Evolutionary conservation across 1,140 invertebrate genomes (phyloP).

Genomic region (Drosophila cardini): DNA sequence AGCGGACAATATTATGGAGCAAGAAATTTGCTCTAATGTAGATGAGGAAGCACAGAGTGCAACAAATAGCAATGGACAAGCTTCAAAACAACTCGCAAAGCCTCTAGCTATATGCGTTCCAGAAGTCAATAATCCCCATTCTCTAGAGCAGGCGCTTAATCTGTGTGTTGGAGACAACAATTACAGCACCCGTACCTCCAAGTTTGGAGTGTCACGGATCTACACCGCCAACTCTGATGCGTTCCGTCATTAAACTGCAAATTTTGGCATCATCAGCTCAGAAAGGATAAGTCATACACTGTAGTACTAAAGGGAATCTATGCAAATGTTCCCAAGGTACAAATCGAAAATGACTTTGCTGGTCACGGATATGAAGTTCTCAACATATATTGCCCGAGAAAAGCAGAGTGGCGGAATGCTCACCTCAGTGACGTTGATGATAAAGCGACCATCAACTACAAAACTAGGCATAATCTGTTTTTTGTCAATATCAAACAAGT

Average conservation of each 20-base stretch:
- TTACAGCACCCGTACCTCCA: constrained; percentile 6
- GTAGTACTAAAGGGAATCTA: no score
- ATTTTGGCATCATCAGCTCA: no score
- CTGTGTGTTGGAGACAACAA: constrained; percentile 2
- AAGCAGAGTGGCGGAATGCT: no score
- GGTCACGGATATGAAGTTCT: no score
- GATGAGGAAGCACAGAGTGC: not conserved
- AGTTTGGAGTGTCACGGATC: constrained; percentile 25
- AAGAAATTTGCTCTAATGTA: not conserved
- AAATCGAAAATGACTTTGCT: no score
- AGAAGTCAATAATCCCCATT: constrained; percentile 5
- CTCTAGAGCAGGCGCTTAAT: not conserved
- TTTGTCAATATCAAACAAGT: no score
- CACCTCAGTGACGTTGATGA: no score
- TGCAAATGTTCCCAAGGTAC: no score
- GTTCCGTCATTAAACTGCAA: constrained; percentile 24
- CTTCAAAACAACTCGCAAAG: not conserved
- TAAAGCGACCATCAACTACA: no score
- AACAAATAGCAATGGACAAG: not conserved
- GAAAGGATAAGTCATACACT: no score
- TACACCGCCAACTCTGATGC: constrained; percentile 27
- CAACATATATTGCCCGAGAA: no score
- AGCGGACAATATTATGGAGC: not conserved
- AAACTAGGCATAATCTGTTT: no score
- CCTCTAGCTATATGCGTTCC: constrained; percentile 13